These are phyloP conservation scores for Drosophila basisetae DNA, from an alignment of 2,888 invertebrate genomes.

Conservation along the genomic window DNA sequence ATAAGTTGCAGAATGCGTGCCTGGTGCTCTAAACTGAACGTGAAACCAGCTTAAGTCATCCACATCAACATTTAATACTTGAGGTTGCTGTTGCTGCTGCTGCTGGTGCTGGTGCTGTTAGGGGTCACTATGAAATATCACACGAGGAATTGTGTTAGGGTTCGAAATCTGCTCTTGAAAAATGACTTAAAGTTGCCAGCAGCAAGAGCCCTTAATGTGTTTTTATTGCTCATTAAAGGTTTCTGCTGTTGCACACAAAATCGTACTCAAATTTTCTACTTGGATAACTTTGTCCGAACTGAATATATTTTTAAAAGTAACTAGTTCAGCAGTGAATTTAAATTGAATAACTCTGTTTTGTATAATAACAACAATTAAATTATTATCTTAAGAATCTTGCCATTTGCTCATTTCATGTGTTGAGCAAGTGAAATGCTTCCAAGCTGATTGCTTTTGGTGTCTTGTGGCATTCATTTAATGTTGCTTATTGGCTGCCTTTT, in stretches of 20 bases:
- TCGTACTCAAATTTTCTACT: not conserved
- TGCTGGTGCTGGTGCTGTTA: not conserved
- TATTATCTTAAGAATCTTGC: not conserved
- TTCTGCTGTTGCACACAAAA: not conserved
- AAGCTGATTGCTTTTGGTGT: slow-evolving; percentile 33
- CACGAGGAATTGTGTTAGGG: slow-evolving; percentile 29
- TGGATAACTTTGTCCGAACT: not conserved
- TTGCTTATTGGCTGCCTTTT: slow-evolving; percentile 13
- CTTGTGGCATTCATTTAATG: slow-evolving; percentile 33
- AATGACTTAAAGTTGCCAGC: slow-evolving; percentile 25
- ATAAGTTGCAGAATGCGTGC: slow-evolving; percentile 55
- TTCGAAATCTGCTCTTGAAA: slow-evolving; percentile 41
- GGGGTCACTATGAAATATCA: slow-evolving; percentile 34
- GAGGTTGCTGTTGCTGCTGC: slow-evolving; percentile 5
- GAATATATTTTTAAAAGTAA: not conserved
- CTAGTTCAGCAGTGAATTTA: not conserved
- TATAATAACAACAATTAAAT: not conserved
- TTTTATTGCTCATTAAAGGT: slow-evolving; percentile 10
- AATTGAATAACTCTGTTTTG: not conserved
- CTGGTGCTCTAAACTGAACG: slow-evolving; percentile 30
- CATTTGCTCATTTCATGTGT: not conserved
- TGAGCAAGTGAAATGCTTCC: slow-evolving; percentile 6
- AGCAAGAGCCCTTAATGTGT: not conserved
- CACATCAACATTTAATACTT: slow-evolving; percentile 52
- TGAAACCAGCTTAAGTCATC: slow-evolving; percentile 45